Evolutionary conservation across 2,888 invertebrate species (phyloP), one percentile per base, ranked within the genome.

Genomic region (Incurvaria masculella): DNA sequence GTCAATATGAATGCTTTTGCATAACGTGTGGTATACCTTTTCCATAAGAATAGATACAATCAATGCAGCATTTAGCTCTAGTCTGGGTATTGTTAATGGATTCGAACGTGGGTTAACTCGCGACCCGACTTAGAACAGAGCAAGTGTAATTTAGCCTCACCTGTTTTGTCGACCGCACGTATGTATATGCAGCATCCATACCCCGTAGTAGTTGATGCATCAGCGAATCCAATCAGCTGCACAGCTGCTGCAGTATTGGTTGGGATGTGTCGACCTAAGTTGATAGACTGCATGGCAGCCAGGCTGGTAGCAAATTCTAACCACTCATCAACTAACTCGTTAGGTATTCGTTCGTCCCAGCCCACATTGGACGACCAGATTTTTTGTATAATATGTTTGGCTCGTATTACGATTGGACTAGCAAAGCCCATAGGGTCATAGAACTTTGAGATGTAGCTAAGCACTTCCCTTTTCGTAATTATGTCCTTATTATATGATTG

Each of bases 161-260:
- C 23, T 23, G 23, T 23, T 23, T 23, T 5, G 10, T 23, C 23
- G 23, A 10, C 10, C 6, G 14, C 50, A 45, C 55, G 38, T 18
- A 55, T 20, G 47, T 54, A 54, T 20, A 55, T 10, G 19, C 53
- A 53, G 40, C 53, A 51, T 2, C 52, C 55, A 47, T 53, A 52
- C 8, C 48, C 54, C 8, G 49, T 47, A 1, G 46, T 43, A 18
- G 39, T 48, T 3, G 52, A 49, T 6, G 53, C 53, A 44, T 56
- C 53, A 21, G 53, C 49, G 44, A 50, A 55, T 6, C 53, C 54
- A n/a, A 55, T 44, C 19, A 53, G 11, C 11, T 52, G 16, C 10
- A 39, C 17, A 17, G 39, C 6, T 8, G 4, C n/a, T 26, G 26
- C 8, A 20, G 2, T 16, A 16, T 42, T 14, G 2, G 17, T 2